Evolutionary conservation across 2,797 vertebrate species (phyloP).

Genomic region (Gymnodraco acuticeps): DNA sequence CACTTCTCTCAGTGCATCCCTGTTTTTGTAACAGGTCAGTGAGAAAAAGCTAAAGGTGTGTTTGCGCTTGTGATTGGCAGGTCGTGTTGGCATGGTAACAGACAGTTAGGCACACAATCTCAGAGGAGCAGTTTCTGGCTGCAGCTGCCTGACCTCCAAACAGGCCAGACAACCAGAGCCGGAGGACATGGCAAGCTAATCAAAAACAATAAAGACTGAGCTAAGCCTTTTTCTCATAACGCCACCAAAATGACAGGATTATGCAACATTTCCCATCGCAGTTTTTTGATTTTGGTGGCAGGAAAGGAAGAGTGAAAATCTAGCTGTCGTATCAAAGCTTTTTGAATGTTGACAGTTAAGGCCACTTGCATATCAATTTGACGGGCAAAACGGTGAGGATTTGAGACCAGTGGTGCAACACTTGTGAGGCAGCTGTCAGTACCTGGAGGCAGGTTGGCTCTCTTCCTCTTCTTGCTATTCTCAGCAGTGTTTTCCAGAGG

Average conservation of each 20-base stretch:
- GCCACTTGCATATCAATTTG: conserved; percentile 39
- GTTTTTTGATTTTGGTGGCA: conserved; percentile 40
- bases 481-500: conserved; percentile 87
- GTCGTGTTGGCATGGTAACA: conserved; percentile 69
- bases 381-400: conserved; percentile 37
- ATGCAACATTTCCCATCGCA: conserved; percentile 55
- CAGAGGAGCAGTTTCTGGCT: conserved; percentile 59
- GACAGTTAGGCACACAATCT: conserved; percentile 67
- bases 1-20: conserved; percentile 7
- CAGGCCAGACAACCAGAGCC: conserved; percentile 69
- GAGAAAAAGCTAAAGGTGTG: conserved; percentile 47
- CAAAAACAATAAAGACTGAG: conserved; percentile 65
- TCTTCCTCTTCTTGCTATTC: conserved; percentile 90
- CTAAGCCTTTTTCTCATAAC: conserved; percentile 35
- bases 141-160: conserved; percentile 76
- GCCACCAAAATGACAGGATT: conserved; percentile 61
- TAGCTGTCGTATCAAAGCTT: conserved; percentile 35
- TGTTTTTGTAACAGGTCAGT: conserved; percentile 33
- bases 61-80: conserved; percentile 72
- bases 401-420: conserved; percentile 27
- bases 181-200: conserved; percentile 67
- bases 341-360: background rate
- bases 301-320: conserved; percentile 25
- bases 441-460: conserved; percentile 89
- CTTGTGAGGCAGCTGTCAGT: conserved; percentile 41